A percentile compares a stretch with the other conserved stretches of the same genome.
phyloP scores from a whole-genome alignment of 2,888 invertebrate species.

The Poecilobothrus nobilitatus region DNA sequence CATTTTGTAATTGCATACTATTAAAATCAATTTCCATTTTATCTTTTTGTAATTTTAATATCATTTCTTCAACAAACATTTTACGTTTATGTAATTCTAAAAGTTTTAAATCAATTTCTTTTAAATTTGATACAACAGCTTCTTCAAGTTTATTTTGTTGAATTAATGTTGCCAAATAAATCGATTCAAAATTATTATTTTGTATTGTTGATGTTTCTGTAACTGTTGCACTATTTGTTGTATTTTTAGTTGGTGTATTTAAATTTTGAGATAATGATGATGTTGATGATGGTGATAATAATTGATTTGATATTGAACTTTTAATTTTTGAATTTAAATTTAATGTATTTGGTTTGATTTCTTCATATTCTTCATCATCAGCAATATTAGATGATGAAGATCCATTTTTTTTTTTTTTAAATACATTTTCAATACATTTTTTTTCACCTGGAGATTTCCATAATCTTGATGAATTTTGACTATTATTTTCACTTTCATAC shows the following conservation, averaged over 20 bases:
- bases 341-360: background rate
- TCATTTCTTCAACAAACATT: conserved; percentile 39
- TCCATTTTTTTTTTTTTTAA: background rate
- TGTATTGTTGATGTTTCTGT: conserved; percentile 1
- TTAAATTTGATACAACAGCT: conserved; percentile 30
- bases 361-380: background rate
- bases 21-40: conserved; percentile 37
- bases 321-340: no score
- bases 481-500: conserved; percentile 12
- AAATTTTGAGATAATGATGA: background rate
- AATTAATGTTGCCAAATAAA: conserved; percentile 25
- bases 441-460: conserved; percentile 29
- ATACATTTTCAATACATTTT: conserved; percentile 21
- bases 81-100: conserved; percentile 38
- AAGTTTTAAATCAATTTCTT: conserved; percentile 38
- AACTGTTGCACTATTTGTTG: background rate
- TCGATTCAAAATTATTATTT: conserved; percentile 17
- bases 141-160: conserved; percentile 29
- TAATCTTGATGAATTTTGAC: conserved; percentile 17
- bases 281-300: background rate
- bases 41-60: conserved; percentile 39
- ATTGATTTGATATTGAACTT: conserved; percentile 9
- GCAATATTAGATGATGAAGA: conserved; percentile 1
- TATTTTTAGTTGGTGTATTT: conserved; percentile 5
- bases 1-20: conserved; percentile 37